Conservation (phyloP, 2,797 vertebrate genomes). For the Percopsis omiscomaycus region DNA sequence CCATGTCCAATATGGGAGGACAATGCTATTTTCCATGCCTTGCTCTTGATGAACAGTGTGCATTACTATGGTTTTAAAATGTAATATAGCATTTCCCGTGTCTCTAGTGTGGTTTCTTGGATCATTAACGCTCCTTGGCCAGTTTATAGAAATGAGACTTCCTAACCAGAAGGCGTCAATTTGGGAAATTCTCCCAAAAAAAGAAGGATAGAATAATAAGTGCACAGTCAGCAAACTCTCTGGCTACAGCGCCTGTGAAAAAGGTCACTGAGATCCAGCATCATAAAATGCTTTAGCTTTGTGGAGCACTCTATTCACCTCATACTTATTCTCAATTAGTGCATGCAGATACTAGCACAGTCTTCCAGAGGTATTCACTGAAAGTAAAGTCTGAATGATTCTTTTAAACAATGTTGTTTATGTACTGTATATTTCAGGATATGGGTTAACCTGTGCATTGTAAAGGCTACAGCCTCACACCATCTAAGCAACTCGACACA, state of each 20-base stretch:
- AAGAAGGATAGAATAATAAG: conserved; percentile 30
- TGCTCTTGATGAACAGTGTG: conserved; percentile 1
- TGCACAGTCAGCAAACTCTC: conserved; percentile 25
- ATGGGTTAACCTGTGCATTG: background rate
- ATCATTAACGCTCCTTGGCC: conserved; percentile 18
- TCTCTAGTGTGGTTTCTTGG: conserved; percentile 22
- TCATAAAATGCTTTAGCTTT: conserved; percentile 39
- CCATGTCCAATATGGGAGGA: conserved; percentile 34
- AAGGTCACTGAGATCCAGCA: conserved; percentile 6
- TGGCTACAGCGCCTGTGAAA: conserved; percentile 14
- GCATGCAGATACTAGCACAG: conserved; percentile 35
- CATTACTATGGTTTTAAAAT: conserved; percentile 20
- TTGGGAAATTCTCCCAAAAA: conserved; percentile 14
- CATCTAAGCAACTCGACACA: background rate
- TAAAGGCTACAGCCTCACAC: conserved; percentile 9
- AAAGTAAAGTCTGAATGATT: conserved; percentile 48
- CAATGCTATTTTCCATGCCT: conserved; percentile 1
- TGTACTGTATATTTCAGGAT: conserved; percentile 16
- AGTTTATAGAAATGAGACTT: conserved; percentile 7
- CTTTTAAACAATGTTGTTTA: conserved; percentile 40
- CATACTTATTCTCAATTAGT: conserved; percentile 35
- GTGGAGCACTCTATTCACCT: conserved; percentile 18
- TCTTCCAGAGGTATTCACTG: conserved; percentile 15
- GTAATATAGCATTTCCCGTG: conserved; percentile 28
- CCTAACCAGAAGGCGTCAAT: conserved; percentile 10